Base-by-base conservation (phyloP, 2,113 vertebrate genomes). In the Stictonetta naevosa region DNA sequence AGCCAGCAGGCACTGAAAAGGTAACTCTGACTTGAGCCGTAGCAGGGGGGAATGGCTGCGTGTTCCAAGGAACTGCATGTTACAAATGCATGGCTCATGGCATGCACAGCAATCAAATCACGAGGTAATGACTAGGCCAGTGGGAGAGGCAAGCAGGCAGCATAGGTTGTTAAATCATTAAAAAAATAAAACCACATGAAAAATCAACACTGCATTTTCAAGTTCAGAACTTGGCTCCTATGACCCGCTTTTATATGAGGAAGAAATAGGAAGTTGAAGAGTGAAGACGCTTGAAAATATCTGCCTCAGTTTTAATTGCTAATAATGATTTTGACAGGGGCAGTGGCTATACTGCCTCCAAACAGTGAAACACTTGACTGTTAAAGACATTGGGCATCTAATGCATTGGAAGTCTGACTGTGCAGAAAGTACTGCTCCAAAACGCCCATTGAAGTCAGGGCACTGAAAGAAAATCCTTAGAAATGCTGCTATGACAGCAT, bases 181-280 rank as follows among this genome's bases (percentile, higher is more conserved):
- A n/a, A 68, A 68, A 21, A 33, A 22, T 50, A 62, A 38, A 34
- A 53, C 18, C 40, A 46, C 8, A n/a, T 19, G 15, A 40, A 69
- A 69, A 59, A 11, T 9, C 22, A 10, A 4, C 0, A 2, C n/a
- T 36, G 4, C 19, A 68, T 4, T 31, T 29, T 67, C 2, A 53
- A 78, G 42, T 56, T 87, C 53, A 79, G 52, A 82, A 34, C 26
- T 72, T 11, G 66, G 42, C 33, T 91, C 0, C 0, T 33, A 7
- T 29, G 13, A 10, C 53, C 76, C 67, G 17, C 5, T 63, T 92
- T 88, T 74, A 86, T 34, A 28, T 60, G 53, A 85, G 52, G 67
- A 86, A 83, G 29, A 90, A 81, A 36, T 6, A 34, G 42, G 19
- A 89, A 71, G 23, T 16, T 75, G 26, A 29, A 33, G 46, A 15